Percentiles rank a stretch among this genome's conserved stretches.
Evolutionary conservation across 2,113 vertebrate species (phyloP).

Genomic region (Phrynocephalus versicolor): DNA sequence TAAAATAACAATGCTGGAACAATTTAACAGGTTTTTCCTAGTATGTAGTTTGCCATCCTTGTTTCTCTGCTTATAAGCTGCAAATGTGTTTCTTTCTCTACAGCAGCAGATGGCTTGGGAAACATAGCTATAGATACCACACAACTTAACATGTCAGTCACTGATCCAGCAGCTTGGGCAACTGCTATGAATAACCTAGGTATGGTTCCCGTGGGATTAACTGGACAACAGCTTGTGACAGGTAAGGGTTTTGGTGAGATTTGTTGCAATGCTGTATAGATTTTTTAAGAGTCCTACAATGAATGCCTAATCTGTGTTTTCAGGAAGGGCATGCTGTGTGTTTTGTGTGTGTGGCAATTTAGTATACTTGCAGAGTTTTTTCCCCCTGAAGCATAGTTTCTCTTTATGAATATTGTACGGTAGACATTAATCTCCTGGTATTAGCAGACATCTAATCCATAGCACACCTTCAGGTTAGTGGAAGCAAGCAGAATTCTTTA

Average conservation of each 20-base stretch:
- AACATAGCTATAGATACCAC: slow-evolving; percentile 85
- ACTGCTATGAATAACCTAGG: slow-evolving; percentile 95
- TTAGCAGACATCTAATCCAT: slow-evolving; percentile 41
- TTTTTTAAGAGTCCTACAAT: background rate
- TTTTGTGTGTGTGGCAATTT: slow-evolving; percentile 16
- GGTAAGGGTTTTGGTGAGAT: slow-evolving; percentile 74
- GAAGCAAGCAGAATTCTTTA: slow-evolving; percentile 42
- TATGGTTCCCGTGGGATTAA: slow-evolving; percentile 89
- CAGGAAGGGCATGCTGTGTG: background rate
- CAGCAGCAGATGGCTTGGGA: slow-evolving; percentile 88
- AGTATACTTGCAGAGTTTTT: slow-evolving; percentile 16
- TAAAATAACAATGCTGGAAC: background rate
- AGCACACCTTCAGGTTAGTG: slow-evolving; percentile 46
- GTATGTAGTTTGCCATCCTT: slow-evolving; percentile 36
- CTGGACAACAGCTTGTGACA: slow-evolving; percentile 89
- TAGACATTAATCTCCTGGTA: slow-evolving; percentile 27
- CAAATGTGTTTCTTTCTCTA: slow-evolving; percentile 37
- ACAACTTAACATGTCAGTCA: slow-evolving; percentile 85
- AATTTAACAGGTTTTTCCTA: background rate
- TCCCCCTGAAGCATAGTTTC: background rate
- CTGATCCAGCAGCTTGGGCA: slow-evolving; percentile 90
- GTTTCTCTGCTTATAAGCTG: background rate
- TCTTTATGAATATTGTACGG: slow-evolving; percentile 42
- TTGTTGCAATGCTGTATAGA: background rate
- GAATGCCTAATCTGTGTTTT: slow-evolving; percentile 37